Base-by-base conservation (phyloP, 2,888 invertebrate species). In the Emmelina monodactyla region DNA sequence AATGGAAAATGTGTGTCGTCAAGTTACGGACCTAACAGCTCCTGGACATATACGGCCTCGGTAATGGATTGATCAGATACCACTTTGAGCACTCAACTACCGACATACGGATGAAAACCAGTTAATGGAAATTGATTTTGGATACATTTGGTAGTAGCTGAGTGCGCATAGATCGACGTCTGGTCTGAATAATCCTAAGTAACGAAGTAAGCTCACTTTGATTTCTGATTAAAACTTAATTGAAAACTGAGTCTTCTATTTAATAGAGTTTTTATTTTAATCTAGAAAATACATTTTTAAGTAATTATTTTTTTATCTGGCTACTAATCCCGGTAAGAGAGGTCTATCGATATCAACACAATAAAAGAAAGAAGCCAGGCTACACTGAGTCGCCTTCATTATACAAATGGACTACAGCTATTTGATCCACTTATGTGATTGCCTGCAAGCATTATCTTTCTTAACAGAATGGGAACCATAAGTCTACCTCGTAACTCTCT, bases 351-450 rank as follows among this genome's bases (percentile, higher is more conserved):
- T 25, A 25, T 25, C 6, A 25, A 4, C 25, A 62, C 61, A 66
- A 67, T 72, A 70, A 70, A 64, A 62, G 59, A 55, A 60, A 57
- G 52, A 54, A 54, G 46, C 50, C 50, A 60, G 60, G 58, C 67
- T 66, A 60, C 63, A n/a, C n/a, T 55, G 53, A 70, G 66, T 67
- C 65, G 61, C 71, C 64, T 79, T 79, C 78, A 76, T 79, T 79
- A 79, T 71, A 67, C 72, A 78, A 79, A 79, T 79, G 78, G 78
- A 78, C 72, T 76, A 68, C 67, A 75, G 72, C 75, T 79, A 78
- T 79, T 76, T 79, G 76, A 79, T 78, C 76, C 78, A 78, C 78
- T 79, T 79, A 76, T 79, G 76, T 71, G 78, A 79, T 78, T 79
- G 78, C 76, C 71, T 76, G 73, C 71, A 70, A 73, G 69, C 72